Base-by-base conservation (phyloP, 2,888 invertebrate genomes). In the Falcaria lacertinaria region DNA sequence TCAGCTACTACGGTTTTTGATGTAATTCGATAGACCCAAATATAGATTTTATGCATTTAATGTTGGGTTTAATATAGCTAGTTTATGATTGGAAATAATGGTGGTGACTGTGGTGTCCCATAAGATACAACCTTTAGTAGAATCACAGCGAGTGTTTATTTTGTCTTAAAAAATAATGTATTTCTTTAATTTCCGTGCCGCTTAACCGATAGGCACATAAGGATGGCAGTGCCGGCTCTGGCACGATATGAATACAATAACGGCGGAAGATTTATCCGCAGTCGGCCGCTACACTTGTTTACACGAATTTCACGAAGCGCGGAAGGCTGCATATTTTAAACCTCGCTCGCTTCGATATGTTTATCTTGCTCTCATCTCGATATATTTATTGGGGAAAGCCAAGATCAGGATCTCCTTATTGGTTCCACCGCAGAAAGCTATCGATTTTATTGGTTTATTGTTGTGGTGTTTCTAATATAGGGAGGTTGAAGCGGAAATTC, bases 361-460 rank as follows among this genome's bases (percentile, higher is more conserved):
- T 87, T 84, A 83, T 83, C 79, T 83, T 83, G 70, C 77, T 77
- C 77, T 84, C 81, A 80, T 84, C 75, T 80, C 80, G 79, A 84
- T 80, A 80, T 83, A 83, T 84, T 84, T 85, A 82, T 83, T 80
- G 79, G 74, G 69, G 75, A 71, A 78, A 74, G 73, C 78, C 74
- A 68, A 75, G 73, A 73, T 72, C 74, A 65, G 64, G 66, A 72
- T 74, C 70, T 71, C 68, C 74, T 74, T 84, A 80, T 84, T 78
- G 79, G 70, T 80, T 79, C 61, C 69, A 53, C 59, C 59, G 54
- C 60, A 60, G 60, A 69, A 69, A 66, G 67, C 76, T 73, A 79
- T 75, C 70, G 62, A 59, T 64, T 72, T 72, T 65, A 69, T 67
- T 54, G 63, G 53, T 67, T 72, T 72, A 71, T 71, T 74, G 64